Percentiles rank a stretch among this genome's conserved stretches.
Conservation (phyloP, 2,797 vertebrate genomes). For the Scarus forsteni region DNA sequence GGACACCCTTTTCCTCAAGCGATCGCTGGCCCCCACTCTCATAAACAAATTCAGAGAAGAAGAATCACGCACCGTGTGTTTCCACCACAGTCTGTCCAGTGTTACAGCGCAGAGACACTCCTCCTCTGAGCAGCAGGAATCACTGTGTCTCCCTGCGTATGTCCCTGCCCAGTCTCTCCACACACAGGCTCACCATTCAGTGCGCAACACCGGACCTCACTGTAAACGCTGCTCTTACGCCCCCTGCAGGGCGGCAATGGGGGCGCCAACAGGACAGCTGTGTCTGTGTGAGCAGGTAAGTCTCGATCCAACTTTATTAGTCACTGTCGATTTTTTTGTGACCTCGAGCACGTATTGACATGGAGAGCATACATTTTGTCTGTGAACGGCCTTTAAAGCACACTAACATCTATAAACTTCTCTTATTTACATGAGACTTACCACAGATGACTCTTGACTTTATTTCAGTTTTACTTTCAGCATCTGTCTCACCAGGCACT, state of each 20-base stretch:
- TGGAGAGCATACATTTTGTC: no score
- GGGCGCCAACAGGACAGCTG: neutral
- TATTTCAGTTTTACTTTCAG: no score
- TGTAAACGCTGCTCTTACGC: neutral
- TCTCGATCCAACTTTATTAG: no score
- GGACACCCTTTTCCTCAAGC: slow-evolving; percentile 10
- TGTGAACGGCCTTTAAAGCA: no score
- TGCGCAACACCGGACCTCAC: slow-evolving; percentile 9
- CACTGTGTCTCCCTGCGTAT: slow-evolving; percentile 16
- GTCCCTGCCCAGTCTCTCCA: slow-evolving; percentile 60
- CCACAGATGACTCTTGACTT: no score
- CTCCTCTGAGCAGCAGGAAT: slow-evolving; percentile 33
- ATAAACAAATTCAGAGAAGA: neutral
- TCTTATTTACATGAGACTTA: no score
- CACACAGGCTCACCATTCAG: slow-evolving; percentile 24
- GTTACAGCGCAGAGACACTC: slow-evolving; percentile 19
- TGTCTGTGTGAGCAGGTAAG: no score
- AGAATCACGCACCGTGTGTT: slow-evolving; percentile 3
- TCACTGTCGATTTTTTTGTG: no score
- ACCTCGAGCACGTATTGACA: no score
- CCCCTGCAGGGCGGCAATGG: slow-evolving; percentile 31
- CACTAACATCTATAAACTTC: no score
- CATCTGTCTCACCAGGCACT: no score
- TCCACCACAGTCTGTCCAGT: slow-evolving; percentile 25
- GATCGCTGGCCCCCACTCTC: neutral